Evolutionary conservation across 2,888 invertebrate species (phyloP), one percentile per base, ranked within the genome.

Genomic region (Ectobius pallidus): DNA sequence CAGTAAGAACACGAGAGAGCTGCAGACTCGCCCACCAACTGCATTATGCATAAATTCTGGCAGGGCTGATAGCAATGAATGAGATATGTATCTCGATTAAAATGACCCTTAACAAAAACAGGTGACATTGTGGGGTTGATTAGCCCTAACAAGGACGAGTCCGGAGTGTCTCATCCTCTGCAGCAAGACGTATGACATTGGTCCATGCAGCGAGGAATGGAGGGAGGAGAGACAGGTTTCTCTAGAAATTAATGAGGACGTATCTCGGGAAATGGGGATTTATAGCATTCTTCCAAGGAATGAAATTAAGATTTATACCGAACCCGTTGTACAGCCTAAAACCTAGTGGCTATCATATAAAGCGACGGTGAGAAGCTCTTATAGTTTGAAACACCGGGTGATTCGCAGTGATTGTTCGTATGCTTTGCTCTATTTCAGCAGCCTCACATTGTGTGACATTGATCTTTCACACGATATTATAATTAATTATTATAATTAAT

Each of bases 241-340:
- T 39, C 1, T 71, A 71, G 68, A 71, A 73, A 84, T 84, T 84
- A 84, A 84, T 84, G 84, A 84, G 83, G 81, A 84, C 83, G 82
- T 83, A 84, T 83, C 81, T 82, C 79, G 77, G 79, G 82, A 84
- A 84, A 84, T 84, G 82, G 83, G 83, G 81, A 84, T 84, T 84
- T 84, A 84, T 84, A 82, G 81, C 83, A 82, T 82, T 83, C 81
- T 82, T 81, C 81, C 80, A 82, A 79, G 83, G 75, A 74, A 75
- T 74, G 74, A 73, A 76, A 84, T 84, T 83, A 84, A 83, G 84
- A 84, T 84, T 84, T 84, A 84, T 83, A 82, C 81, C 80, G 39
- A 55, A 42, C 34, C 34, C 62, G 30, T 62, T 32, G 27, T 30
- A n/a, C n/a, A 62, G 32, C 62, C 39, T 52, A 18, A 52, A 25